These are phyloP conservation scores for Pelusios castaneus DNA, from an alignment of 2,113 vertebrate species.

Conservation along the genomic window DNA sequence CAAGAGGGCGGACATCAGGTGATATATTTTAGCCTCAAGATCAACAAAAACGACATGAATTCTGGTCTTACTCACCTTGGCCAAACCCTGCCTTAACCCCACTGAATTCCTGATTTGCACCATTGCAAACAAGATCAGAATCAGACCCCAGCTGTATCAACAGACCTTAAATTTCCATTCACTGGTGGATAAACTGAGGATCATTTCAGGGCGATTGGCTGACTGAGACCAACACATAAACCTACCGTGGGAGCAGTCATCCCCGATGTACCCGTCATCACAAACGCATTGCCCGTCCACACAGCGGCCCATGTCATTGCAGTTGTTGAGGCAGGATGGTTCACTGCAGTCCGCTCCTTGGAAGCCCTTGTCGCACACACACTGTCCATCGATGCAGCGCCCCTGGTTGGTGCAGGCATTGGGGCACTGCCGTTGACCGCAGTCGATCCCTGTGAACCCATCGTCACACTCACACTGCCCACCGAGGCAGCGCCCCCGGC, in stretches of 20 bases:
- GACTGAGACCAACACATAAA: background rate
- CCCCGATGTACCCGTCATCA: slow-evolving; percentile 85
- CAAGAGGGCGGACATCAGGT: background rate
- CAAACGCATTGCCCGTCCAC: slow-evolving; percentile 86
- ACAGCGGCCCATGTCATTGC: slow-evolving; percentile 83
- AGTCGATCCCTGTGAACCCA: slow-evolving; percentile 87
- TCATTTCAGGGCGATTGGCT: accelerated
- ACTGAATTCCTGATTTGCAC: background rate
- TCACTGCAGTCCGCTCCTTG: slow-evolving; percentile 82
- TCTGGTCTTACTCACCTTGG: background rate
- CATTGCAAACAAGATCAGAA: background rate
- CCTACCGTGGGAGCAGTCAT: slow-evolving; percentile 84
- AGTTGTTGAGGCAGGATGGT: slow-evolving; percentile 86
- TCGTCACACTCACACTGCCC: slow-evolving; percentile 84
- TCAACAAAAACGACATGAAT: background rate
- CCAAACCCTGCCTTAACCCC: accelerated
- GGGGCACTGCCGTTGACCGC: slow-evolving; percentile 79
- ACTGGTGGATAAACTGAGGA: background rate
- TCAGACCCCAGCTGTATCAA: accelerated
- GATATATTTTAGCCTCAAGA: accelerated
- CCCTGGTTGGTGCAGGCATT: slow-evolving; percentile 81
- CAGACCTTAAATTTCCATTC: accelerated
- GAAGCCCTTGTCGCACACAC: slow-evolving; percentile 84
- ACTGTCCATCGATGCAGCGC: slow-evolving; percentile 77
- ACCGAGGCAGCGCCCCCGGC: slow-evolving; percentile 82